A percentile compares a stretch with the other conserved stretches of the same genome.
Evolutionary conservation across 2,888 invertebrate species (phyloP).

Genomic region (Anodontia alba): DNA sequence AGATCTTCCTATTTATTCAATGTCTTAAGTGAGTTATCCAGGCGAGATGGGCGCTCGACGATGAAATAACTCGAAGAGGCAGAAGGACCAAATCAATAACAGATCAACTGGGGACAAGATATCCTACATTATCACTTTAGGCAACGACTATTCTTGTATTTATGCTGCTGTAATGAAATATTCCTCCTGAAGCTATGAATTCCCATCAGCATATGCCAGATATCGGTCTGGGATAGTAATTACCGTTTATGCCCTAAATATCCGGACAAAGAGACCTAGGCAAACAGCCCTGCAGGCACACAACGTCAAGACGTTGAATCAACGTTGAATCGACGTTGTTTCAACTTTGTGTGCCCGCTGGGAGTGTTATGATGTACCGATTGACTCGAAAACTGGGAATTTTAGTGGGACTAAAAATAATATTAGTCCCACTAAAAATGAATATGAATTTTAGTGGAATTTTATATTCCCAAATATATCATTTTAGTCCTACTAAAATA

Average conservation of each 20-base stretch:
- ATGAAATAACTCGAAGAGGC: not conserved
- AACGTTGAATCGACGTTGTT: no score
- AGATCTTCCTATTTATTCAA: not conserved
- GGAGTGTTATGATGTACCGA: no score
- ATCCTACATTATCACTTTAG: not conserved
- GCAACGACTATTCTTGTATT: not conserved
- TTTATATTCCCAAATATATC: no score
- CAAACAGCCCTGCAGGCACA: no score
- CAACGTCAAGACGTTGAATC: no score
- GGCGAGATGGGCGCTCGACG: slow-evolving; percentile 6
- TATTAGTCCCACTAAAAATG: no score
- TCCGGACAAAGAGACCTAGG: no score
- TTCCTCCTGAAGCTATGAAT: not conserved
- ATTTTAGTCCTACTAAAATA: no score
- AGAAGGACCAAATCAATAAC: not conserved
- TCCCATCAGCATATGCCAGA: not conserved
- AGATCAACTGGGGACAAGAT: not conserved
- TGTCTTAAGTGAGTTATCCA: not conserved
- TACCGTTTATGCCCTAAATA: not conserved
- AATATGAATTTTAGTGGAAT: no score
- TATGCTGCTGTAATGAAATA: not conserved
- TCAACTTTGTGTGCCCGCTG: no score
- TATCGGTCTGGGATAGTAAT: not conserved
- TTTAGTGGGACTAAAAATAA: no score
- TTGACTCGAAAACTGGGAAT: no score